Base-by-base conservation (phyloP, 2,113 vertebrate species). In the Ailuropoda melanoleuca region DNA sequence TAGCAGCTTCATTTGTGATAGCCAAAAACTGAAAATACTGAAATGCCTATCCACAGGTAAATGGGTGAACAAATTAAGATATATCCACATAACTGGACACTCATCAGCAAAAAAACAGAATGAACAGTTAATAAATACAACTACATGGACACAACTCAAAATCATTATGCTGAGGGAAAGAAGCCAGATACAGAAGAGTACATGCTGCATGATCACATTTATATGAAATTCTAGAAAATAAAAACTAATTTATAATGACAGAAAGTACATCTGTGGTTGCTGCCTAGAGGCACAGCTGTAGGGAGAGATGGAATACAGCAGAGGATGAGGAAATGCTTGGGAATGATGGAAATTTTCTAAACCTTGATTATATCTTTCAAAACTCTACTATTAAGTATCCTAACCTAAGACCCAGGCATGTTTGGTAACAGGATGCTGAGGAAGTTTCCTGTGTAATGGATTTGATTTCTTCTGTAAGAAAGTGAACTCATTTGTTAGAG, bases 211-310 rank as follows among this genome's bases (percentile, higher is more conserved):
- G 60, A 83, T 26, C 58, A 77, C 31, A 68, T 56, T 96, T 64
- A 91, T 29, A 50, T 87, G 55, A 93, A 83, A 87, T 68, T 89
- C 29, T 48, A 81, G 56, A 95, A 96, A 87, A 85, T 78, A 8
- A 77, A 90, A 74, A 56, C 8, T 34, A 77, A 78, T 86, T 55
- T 91, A 53, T 18, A 94, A 48, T 85, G 39, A 85, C 55, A 84
- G 17, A 86, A 95, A 72, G 56, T 60, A 10, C 10, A 58, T 37
- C 34, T 43, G 17, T 50, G 10, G 77, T 9, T 88, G 17, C 46
- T 88, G 17, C 46, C 29, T 24, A 85, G 4, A 88, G 39, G 64
- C 39, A 80, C 6, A 26, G 24, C 1, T 21, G 4, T 18, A 75
- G 21, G 24, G 12, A 68, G 26, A 13, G 8, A 86, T 24, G 21